These are phyloP conservation scores for Triplophysa bombifrons DNA, from an alignment of 2,797 vertebrate genomes.

Conservation along the genomic window DNA sequence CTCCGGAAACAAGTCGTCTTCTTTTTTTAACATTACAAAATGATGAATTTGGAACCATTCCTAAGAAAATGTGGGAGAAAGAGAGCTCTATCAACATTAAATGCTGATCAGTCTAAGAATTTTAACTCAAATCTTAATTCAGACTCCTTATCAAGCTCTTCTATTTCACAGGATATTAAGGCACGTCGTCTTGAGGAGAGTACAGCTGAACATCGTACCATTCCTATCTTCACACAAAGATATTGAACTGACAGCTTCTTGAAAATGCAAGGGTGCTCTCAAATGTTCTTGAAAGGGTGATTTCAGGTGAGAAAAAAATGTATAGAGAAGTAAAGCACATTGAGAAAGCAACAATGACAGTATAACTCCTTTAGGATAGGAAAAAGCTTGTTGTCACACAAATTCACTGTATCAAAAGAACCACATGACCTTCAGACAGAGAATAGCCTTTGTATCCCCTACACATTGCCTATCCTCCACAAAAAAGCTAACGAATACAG, in stretches of 20 bases:
- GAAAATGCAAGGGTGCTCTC: neutral
- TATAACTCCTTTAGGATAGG: too few species aligned
- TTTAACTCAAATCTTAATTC: neutral
- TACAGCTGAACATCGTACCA: neutral
- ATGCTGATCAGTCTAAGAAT: neutral
- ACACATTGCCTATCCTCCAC: too few species aligned
- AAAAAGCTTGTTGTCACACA: too few species aligned
- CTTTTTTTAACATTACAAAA: neutral
- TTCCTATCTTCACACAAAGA: neutral
- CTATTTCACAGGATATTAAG: conserved; percentile 3
- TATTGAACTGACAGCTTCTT: neutral
- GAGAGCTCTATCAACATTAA: neutral
- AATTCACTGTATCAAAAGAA: conserved; percentile 1
- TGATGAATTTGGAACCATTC: neutral
- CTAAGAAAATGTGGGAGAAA: neutral
- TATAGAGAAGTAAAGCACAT: neutral
- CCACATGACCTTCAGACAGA: conserved; percentile 15
- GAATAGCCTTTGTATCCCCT: neutral
- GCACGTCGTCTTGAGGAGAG: neutral
- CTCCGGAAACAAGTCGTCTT: neutral
- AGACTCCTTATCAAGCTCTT: conserved; percentile 1
- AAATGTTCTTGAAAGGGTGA: neutral
- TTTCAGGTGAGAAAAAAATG: neutral
- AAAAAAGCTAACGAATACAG: too few species aligned
- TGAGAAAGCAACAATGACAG: too few species aligned